Base-by-base conservation (phyloP, 1,140 invertebrate species). In the Delia radicum region DNA sequence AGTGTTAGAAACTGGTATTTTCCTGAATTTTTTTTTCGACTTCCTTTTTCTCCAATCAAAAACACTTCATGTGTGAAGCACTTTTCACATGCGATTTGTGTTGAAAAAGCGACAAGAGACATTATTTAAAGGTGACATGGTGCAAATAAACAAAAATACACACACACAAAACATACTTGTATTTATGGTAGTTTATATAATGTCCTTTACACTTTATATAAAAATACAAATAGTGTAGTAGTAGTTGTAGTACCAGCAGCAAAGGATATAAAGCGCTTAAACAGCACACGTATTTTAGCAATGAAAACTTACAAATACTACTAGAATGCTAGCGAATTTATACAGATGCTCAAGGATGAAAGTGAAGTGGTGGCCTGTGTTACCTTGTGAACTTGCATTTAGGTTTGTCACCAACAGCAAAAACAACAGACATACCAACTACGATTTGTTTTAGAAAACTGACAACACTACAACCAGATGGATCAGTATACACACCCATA, bases 81-180 rank as follows among this genome's bases (percentile, higher is more conserved):
- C 75, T 83, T 83, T 83, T 83, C 81, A 83, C 81, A 81, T 83
- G 78, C 81, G 82, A 83, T 83, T 83, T 83, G 81, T 83, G 82
- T 79, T 83, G 81, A 83, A 83, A n/a, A 83, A 80, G 81, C 80
- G 78, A 78, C 80, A 78, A 79, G 80, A 78, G 80, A 83, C 82
- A 83, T 83, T 83, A 83, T 82, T 83, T 83, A 80, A 80, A 83
- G 81, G 82, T 82, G 81, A 79, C 81, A 81, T 78, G 21, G 13
- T 61, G 24, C 74, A 73, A 46, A 78, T 67, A 78, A 31, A 69
- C 67, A 74, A 61, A 65, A 67, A 77, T 48, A 63, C 63, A 62
- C 65, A 27, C 75, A 73, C 72, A 73, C 73, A 62, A 74, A 77
- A 10, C 12, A 42, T 55, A 55, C 46, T n/a, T 48, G 7, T 3